Evolutionary conservation across 2,888 invertebrate species (phyloP).

Genomic region (Tromatobia lineatoria): DNA sequence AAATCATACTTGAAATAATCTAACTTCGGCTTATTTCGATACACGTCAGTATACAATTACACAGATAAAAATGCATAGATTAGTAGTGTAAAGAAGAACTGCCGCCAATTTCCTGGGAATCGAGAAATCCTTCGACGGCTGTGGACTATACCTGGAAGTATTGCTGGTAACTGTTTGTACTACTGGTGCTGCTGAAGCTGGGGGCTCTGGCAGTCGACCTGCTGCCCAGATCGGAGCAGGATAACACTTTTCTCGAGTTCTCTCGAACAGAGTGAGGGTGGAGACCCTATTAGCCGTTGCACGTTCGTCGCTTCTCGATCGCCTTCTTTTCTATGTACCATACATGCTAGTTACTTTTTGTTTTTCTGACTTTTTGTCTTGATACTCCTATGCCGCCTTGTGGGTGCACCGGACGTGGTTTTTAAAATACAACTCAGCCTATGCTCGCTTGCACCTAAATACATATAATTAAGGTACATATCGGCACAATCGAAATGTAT

Average conservation of each 20-base stretch:
- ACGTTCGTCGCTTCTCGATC: slow-evolving; percentile 61
- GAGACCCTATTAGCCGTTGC: slow-evolving; percentile 73
- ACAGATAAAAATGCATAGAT: slow-evolving; percentile 9
- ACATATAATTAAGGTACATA: slow-evolving; percentile 19
- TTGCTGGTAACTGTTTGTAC: slow-evolving; percentile 8
- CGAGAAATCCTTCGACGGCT: slow-evolving; percentile 56
- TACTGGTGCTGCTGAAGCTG: slow-evolving; percentile 9
- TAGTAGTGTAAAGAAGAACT: slow-evolving; percentile 35
- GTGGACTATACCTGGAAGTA: slow-evolving; percentile 19
- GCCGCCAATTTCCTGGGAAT: slow-evolving; percentile 64
- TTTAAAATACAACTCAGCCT: slow-evolving; percentile 16
- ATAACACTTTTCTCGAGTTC: slow-evolving; percentile 66
- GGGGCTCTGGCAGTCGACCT: slow-evolving; percentile 48
- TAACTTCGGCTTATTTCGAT: neutral
- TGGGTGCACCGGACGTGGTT: slow-evolving; percentile 8
- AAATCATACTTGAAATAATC: neutral
- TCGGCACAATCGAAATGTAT: neutral
- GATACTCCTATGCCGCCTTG: neutral
- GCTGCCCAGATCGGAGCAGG: slow-evolving; percentile 62
- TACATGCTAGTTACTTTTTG: slow-evolving; percentile 11
- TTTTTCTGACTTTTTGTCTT: slow-evolving; percentile 6
- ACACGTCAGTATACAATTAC: slow-evolving; percentile 9
- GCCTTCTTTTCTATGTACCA: slow-evolving; percentile 37
- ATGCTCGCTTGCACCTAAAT: neutral
- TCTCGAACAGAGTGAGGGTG: slow-evolving; percentile 54